Base-by-base conservation (phyloP, 2,113 vertebrate genomes). In the Sceloporus undulatus region DNA sequence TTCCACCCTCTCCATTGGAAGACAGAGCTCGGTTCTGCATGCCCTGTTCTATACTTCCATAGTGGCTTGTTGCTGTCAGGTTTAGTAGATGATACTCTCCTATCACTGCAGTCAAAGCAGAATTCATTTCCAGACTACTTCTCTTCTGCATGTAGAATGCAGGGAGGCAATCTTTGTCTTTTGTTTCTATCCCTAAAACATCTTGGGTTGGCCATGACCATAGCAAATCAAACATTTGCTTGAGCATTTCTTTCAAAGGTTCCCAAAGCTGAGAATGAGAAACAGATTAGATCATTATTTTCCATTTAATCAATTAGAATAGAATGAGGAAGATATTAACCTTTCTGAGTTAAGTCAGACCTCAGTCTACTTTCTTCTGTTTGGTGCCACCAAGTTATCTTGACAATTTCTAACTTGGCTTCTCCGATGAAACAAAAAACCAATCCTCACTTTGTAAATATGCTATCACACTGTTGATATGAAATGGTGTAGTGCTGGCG, bases 391-490 rank as follows among this genome's bases (percentile, higher is more conserved):
- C 77, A 65, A 78, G 34, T 88, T 92, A 2, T 59, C 89, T 90
- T 90, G 87, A 76, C 81, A 56, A 94, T 91, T 92, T 92, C 92
- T 88, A 48, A 76, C 68, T 93, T 94, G 93, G 87, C 90, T 88
- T 88, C 89, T 90, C 18, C n/a, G 40, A 18, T 87, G 95, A 95
- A 95, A 96, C n/a, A 59, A 83, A 93, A 96, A 90, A 79, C 93
- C 92, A 75, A 59, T 71, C 88, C 52, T 94, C 92, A 86, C 84
- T 91, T 91, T 27, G 82, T 90, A 94, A 95, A 85, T 85, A 94
- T 85, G 94, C 66, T 85, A 82, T 95, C 92, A 94, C 93, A 90
- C 93, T 93, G 90, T 90, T 92, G 91, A 93, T 93, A 92, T 74
- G 92, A 90, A 94, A 87, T 5, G 5, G 85, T 42, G 54, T 82